Evolutionary conservation across 2,888 invertebrate species (phyloP).

Genomic region (Atethmia centrago): DNA sequence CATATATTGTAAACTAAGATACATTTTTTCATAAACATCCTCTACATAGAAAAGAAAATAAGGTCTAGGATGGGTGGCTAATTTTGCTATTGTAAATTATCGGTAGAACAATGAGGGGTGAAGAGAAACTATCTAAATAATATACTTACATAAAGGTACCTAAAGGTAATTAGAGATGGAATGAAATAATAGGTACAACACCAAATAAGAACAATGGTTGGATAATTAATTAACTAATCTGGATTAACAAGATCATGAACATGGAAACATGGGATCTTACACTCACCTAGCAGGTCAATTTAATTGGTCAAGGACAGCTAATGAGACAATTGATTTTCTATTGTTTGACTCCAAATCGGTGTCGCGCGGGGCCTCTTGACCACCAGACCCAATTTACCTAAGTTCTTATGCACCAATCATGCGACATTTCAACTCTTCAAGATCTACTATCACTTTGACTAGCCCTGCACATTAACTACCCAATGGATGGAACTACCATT

Average conservation of each 20-base stretch:
- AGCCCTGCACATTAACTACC: not conserved
- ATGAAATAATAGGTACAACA: constrained; percentile 1
- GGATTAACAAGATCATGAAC: no score
- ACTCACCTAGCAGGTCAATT: not conserved
- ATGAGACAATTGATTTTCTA: no score
- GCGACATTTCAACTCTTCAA: not conserved
- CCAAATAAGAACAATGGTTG: not conserved
- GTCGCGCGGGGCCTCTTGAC: no score
- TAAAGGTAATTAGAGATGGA: constrained; percentile 10
- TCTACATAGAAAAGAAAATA: constrained; percentile 66
- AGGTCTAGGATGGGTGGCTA: constrained; percentile 54
- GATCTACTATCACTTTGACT: not conserved
- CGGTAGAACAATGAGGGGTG: constrained; percentile 46
- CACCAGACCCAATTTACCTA: no score
- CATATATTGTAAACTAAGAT: constrained; percentile 77
- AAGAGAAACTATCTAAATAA: constrained; percentile 45
- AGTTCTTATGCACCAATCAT: no score
- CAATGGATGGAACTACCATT: no score
- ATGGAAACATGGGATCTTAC: not conserved
- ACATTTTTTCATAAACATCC: constrained; percentile 74
- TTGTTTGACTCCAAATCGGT: no score
- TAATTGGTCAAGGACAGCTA: no score
- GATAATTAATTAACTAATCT: not conserved
- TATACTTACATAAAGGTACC: constrained; percentile 20
- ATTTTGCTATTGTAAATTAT: constrained; percentile 64